phyloP scores from a whole-genome alignment of 2,113 vertebrate genomes.

The Hemibagrus wyckioides region DNA sequence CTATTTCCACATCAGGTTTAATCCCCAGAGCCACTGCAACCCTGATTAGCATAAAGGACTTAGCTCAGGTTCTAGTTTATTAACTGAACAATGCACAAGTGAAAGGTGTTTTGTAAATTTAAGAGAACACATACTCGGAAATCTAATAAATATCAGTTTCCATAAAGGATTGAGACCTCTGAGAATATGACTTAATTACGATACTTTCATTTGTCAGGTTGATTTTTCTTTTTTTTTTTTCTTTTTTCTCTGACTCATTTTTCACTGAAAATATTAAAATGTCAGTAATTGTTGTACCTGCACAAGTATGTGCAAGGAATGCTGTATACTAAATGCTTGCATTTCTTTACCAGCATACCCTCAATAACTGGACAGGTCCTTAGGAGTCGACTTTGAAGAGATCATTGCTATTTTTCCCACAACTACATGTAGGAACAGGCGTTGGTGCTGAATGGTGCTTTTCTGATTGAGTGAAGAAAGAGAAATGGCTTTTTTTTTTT shows the following conservation, averaged over 20 bases:
- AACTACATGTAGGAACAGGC: neutral
- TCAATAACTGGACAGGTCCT: neutral
- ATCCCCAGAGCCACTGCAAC: neutral
- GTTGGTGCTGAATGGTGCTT: neutral
- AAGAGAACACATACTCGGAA: neutral
- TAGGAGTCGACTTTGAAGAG: too few species aligned
- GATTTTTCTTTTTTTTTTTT: neutral
- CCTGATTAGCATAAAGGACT: neutral
- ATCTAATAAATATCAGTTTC: neutral
- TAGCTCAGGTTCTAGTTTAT: neutral
- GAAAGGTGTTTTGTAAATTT: neutral
- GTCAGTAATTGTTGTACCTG: neutral
- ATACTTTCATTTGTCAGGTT: neutral
- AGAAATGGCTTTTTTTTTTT: neutral
- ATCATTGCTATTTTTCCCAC: too few species aligned
- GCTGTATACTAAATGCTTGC: neutral
- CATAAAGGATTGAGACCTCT: neutral
- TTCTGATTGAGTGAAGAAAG: neutral
- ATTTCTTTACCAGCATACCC: neutral
- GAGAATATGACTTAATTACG: neutral
- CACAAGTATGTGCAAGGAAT: neutral
- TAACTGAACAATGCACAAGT: neutral
- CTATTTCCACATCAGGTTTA: neutral
- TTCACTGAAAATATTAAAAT: neutral
- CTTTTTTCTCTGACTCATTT: neutral